These are phyloP conservation scores for Eilema caniola DNA, from an alignment of 2,888 invertebrate species.

Conservation along the genomic window DNA sequence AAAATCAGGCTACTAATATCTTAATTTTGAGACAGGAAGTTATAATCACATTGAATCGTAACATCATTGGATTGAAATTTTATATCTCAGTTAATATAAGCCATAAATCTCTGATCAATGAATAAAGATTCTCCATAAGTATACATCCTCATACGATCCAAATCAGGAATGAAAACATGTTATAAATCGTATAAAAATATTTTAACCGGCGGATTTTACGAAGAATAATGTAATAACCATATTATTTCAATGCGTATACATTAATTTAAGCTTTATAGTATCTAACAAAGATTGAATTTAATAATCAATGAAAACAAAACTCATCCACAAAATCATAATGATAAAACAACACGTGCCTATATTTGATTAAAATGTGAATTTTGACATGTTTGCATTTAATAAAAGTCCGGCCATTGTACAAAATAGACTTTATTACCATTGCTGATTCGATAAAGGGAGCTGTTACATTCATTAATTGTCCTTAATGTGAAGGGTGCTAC, in stretches of 20 bases:
- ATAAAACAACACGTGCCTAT: constrained; percentile 45
- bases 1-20: constrained; percentile 33
- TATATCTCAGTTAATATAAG: constrained; percentile 30
- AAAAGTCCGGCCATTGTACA: constrained; percentile 71
- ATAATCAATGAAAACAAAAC: not conserved
- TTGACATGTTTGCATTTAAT: constrained; percentile 71
- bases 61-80: constrained; percentile 43
- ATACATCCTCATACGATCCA: not conserved
- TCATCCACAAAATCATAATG: constrained; percentile 16
- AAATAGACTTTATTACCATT: constrained; percentile 79
- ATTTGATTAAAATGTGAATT: constrained; percentile 52
- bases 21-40: constrained; percentile 29
- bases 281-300: not conserved
- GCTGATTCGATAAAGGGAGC: constrained; percentile 78
- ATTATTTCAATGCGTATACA: not conserved
- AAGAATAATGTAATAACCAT: not conserved
- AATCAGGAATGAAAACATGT: not conserved
- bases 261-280: not conserved
- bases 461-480: constrained; percentile 83
- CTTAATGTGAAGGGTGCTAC: constrained; percentile 74
- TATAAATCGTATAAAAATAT: not conserved
- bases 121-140: too few relatives aligned
- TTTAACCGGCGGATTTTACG: too few relatives aligned
- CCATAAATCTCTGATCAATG: constrained; percentile 21
- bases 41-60: constrained; percentile 46